Conservation (phyloP, 2,888 invertebrate genomes). For the Pachycephus smyrnensis region DNA sequence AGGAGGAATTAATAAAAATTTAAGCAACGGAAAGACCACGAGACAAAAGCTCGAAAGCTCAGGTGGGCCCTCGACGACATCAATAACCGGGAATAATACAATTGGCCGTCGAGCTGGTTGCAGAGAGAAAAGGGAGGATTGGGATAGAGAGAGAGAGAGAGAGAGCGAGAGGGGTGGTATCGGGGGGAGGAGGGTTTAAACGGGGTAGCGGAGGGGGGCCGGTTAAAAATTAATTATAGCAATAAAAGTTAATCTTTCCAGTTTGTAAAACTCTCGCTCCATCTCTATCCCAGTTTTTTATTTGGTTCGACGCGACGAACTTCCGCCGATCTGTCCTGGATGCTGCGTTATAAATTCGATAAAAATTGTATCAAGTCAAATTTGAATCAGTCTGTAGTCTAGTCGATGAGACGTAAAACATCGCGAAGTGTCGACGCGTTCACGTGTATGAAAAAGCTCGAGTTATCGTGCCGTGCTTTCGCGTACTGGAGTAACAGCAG, state of each 20-base stretch:
- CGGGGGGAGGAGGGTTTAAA: not conserved
- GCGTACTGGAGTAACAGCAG: no score
- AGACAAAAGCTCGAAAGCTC: constrained; percentile 20
- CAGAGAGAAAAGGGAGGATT: not conserved
- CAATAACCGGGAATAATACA: constrained; percentile 49
- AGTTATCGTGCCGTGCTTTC: no score
- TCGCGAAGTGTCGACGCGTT: not conserved
- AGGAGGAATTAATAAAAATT: constrained; percentile 13
- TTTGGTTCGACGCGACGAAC: not conserved
- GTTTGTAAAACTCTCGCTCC: constrained; percentile 21
- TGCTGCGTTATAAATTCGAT: constrained; percentile 23
- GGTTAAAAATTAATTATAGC: constrained; percentile 49
- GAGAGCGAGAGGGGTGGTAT: not conserved
- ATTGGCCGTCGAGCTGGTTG: constrained; percentile 26
- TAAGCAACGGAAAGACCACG: constrained; percentile 8
- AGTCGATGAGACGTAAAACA: constrained; percentile 3
- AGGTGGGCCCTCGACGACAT: constrained; percentile 32
- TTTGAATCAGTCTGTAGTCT: not conserved
- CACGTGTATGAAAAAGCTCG: not conserved
- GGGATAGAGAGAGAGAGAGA: not conserved
- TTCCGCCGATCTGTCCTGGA: constrained; percentile 4
- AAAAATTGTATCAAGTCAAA: constrained; percentile 33
- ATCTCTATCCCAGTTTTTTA: constrained; percentile 6
- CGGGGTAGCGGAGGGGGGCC: constrained; percentile 5
- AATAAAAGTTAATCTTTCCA: constrained; percentile 47